Evolutionary conservation across 2,888 invertebrate genomes (phyloP).

Genomic region (Caenorhabditis imperialis): DNA sequence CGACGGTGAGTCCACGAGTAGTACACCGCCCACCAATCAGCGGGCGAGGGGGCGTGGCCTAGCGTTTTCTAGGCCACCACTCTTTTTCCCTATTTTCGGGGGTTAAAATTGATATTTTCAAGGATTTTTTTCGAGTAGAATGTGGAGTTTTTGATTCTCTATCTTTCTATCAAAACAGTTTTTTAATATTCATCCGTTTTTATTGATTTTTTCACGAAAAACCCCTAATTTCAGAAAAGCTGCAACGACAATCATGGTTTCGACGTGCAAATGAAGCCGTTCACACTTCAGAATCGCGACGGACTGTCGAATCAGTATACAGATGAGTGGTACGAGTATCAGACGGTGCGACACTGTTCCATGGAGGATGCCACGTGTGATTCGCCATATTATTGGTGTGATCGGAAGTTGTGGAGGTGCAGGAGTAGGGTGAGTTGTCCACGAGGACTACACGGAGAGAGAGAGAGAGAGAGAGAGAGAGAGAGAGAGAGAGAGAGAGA

Average conservation of each 20-base stretch:
- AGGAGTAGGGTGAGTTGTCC: slow-evolving; percentile 58
- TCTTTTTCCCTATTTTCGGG: too few relatives aligned
- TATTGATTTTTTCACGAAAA: too few relatives aligned
- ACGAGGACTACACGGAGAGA: too few relatives aligned
- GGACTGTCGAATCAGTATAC: slow-evolving; percentile 76
- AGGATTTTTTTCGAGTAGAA: background rate
- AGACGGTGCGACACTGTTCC: slow-evolving; percentile 73
- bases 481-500: too few relatives aligned
- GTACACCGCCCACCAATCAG: too few relatives aligned
- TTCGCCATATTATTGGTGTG: slow-evolving; percentile 73
- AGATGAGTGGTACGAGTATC: slow-evolving; percentile 75
- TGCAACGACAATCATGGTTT: slow-evolving; percentile 71
- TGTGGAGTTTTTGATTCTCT: background rate
- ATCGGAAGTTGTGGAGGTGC: slow-evolving; percentile 69
- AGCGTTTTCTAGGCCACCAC: too few relatives aligned
- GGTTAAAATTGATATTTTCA: background rate
- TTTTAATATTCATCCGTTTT: too few relatives aligned
- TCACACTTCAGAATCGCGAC: slow-evolving; percentile 73
- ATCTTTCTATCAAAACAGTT: too few relatives aligned
- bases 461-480: too few relatives aligned
- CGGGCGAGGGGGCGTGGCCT: too few relatives aligned
- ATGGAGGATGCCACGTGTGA: slow-evolving; percentile 63
- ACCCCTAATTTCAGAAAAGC: slow-evolving; percentile 72
- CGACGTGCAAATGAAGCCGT: slow-evolving; percentile 76
- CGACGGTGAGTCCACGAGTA: slow-evolving; percentile 46